A percentile compares a stretch with the other conserved stretches of the same genome.
Evolutionary conservation across 2,113 vertebrate genomes (phyloP).

Genomic region (Promerops cafer): DNA sequence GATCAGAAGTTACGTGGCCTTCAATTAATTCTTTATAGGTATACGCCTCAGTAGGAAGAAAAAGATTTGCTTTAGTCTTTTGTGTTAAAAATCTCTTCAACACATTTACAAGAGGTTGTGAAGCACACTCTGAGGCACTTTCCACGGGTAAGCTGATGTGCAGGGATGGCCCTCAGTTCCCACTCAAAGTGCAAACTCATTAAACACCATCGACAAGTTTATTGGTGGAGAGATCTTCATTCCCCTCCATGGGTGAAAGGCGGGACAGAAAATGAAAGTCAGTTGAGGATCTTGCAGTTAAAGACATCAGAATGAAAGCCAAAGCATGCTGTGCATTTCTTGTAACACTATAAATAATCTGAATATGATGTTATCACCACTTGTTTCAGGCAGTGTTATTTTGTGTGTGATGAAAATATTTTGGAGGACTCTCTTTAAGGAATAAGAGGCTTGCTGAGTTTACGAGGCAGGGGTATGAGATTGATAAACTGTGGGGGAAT

Average conservation of each 20-base stretch:
- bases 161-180: neutral
- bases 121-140: neutral
- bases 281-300: neutral
- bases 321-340: slow-evolving; percentile 11
- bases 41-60: neutral
- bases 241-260: neutral
- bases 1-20: neutral
- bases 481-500: neutral
- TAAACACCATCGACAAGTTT: neutral
- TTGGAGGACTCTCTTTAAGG: neutral
- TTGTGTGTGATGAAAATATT: neutral
- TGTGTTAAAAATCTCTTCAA: neutral
- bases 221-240: neutral
- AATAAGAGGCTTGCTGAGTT: neutral
- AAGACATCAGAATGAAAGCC: neutral
- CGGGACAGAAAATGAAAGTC: neutral
- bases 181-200: neutral
- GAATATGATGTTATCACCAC: neutral
- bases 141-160: neutral
- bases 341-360: neutral
- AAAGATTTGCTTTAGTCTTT: neutral
- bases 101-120: neutral
- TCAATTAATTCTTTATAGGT: neutral
- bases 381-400: neutral
- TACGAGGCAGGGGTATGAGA: neutral